Base-by-base conservation (phyloP, 2,888 invertebrate genomes). In the Machimus rusticus region DNA sequence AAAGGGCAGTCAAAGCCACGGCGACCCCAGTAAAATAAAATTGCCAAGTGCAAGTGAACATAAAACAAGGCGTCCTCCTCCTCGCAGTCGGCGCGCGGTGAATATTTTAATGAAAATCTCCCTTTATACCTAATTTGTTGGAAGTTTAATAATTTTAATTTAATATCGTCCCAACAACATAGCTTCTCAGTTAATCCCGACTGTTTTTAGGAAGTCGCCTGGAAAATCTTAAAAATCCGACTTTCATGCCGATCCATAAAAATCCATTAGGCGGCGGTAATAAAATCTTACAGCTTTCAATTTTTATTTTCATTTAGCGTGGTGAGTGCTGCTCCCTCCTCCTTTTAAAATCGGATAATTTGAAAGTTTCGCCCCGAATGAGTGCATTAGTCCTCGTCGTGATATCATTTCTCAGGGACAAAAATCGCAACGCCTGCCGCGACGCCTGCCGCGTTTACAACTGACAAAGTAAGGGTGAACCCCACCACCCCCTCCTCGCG, bases 231-330 rank as follows among this genome's bases (percentile, higher is more conserved):
- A 86, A 86, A 74, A 55, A 55, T 77, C 77, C 51, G 57, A 77
- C 23, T 76, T 76, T 77, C 86, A 77, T 74, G 86, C 77, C 55
- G 55, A 77, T 37, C 77, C 77, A 55, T 86, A 86, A 86, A 86
- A 77, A 31, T 37, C 77, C 77, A 86, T 77, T 86, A 77, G 77
- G 86, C 51, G 34, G 23, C 37, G 37, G 77, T 55, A 86, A 86
- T 86, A 86, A 86, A 86, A 86, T 86, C 77, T 86, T 86, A 86
- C 55, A 86, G 55, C 77, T 86, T 74, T 86, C 86, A 86, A 86
- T 86, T 86, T 77, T 86, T 86, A 77, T 77, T 86, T 86, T 34
- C 51, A 77, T 77, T 77, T 46, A 19, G 55, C 46, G 16, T 23
- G 43, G 46, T 9, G 39, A n/a, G 74, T 16, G 37, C 43, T 84